Percentiles rank a stretch among this genome's conserved stretches.
Conservation (phyloP, 2,113 vertebrate species). For the Petrocephalus zakoni region DNA sequence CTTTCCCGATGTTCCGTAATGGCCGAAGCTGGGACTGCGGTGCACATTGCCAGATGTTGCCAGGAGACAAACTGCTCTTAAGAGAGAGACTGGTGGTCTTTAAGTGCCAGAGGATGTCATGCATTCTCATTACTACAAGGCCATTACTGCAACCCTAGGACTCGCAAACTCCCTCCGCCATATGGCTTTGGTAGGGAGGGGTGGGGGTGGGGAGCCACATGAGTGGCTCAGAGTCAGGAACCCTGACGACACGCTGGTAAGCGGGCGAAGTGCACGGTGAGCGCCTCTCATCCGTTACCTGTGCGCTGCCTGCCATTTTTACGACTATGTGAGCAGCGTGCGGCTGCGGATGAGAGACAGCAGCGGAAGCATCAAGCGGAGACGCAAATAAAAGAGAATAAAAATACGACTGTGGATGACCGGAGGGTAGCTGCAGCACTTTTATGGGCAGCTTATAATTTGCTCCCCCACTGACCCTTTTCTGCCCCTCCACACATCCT, state of each 20-base stretch:
- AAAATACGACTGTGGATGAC: neutral
- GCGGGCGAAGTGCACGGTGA: neutral
- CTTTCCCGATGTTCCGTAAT: conserved; percentile 18
- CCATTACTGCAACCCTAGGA: conserved; percentile 28
- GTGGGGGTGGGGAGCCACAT: neutral
- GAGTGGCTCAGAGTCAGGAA: neutral
- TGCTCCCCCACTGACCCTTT: neutral
- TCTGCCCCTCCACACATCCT: neutral
- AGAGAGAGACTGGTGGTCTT: conserved; percentile 25
- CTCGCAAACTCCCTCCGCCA: conserved; percentile 31
- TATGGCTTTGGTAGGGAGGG: conserved; percentile 30
- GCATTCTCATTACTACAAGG: conserved; percentile 26
- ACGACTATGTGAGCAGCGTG: neutral
- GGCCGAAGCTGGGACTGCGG: conserved; percentile 12
- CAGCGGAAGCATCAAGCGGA: neutral
- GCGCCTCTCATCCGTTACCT: neutral
- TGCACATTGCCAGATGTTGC: conserved; percentile 39
- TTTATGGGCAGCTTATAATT: neutral
- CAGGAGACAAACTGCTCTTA: conserved; percentile 35
- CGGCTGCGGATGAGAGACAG: neutral
- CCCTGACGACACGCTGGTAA: neutral
- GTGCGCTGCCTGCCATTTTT: neutral
- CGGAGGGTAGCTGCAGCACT: neutral
- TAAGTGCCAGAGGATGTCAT: conserved; percentile 24
- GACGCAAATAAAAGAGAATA: neutral